Evolutionary conservation across 2,113 vertebrate genomes (phyloP).

Genomic region (Tetrax tetrax): DNA sequence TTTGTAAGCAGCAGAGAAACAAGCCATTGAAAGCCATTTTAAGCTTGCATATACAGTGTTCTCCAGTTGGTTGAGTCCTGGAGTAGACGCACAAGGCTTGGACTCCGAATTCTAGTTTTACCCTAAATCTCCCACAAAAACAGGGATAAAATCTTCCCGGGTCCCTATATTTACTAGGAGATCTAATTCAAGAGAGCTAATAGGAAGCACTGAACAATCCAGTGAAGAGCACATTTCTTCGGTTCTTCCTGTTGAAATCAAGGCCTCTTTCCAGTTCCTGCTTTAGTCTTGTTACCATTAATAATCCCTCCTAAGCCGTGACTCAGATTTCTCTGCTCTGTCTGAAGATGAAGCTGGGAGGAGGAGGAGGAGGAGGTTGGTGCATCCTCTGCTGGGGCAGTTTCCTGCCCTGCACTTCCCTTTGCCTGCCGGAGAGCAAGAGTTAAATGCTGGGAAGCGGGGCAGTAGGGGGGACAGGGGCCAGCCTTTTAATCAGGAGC

Average conservation of each 20-base stretch:
- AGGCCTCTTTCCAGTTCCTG: constrained; percentile 38
- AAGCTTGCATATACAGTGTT: accelerated
- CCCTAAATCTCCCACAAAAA: background rate
- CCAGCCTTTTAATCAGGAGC: background rate
- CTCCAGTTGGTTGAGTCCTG: background rate
- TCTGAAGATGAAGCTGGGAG: background rate
- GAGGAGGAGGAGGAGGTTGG: background rate
- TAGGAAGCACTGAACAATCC: constrained; percentile 24
- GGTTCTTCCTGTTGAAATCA: constrained; percentile 47
- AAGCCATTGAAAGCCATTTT: background rate
- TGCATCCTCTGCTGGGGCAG: background rate
- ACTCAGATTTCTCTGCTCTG: background rate
- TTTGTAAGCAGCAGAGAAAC: background rate
- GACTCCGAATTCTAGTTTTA: background rate
- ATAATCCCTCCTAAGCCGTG: background rate
- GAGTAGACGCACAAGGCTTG: background rate
- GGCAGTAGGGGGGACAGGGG: background rate
- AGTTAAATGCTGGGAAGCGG: background rate
- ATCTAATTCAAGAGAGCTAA: constrained; percentile 8
- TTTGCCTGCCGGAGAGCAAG: background rate
- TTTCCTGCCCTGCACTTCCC: constrained; percentile 14
- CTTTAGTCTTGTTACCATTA: constrained; percentile 22
- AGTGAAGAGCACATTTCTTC: constrained; percentile 31
- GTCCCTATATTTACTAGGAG: background rate
- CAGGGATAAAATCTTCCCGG: background rate